Evolutionary conservation across 2,797 vertebrate genomes (phyloP).

Genomic region (Cuculus canorus): DNA sequence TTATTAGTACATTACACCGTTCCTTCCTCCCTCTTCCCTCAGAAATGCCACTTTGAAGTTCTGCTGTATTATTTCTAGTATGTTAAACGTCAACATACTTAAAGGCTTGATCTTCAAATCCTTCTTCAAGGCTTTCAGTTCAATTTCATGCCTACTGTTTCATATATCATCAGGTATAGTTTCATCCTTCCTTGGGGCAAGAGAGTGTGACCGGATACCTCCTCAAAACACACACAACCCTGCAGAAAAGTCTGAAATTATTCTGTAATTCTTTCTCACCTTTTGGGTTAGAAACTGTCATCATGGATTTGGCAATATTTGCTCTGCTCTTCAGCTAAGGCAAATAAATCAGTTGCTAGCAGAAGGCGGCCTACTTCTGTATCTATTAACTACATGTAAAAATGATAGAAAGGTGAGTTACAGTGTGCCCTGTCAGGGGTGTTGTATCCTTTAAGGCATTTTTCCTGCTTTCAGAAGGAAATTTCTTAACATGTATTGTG

Average conservation of each 20-base stretch:
- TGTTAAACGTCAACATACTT: not conserved
- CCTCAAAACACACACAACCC: not conserved
- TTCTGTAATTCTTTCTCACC: not conserved
- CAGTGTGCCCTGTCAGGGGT: rapidly evolving
- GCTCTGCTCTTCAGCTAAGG: not conserved
- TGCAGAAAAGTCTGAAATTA: not conserved
- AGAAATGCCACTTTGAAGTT: not conserved
- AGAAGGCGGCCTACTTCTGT: not conserved
- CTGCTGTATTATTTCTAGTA: not conserved
- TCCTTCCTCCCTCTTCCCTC: not conserved
- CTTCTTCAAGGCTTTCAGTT: not conserved
- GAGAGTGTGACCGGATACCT: not conserved
- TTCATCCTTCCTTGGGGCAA: not conserved
- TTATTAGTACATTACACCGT: not conserved
- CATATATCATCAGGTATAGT: not conserved
- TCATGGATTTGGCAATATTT: not conserved
- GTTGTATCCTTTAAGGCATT: not conserved
- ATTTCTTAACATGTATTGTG: not conserved
- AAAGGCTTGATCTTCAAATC: not conserved
- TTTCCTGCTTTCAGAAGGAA: not conserved
- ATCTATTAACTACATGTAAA: not conserved
- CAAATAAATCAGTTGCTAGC: not conserved
- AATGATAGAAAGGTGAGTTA: not conserved
- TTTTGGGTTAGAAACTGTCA: not conserved
- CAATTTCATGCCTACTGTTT: not conserved